phyloP scores from a whole-genome alignment of 2,888 invertebrate species.

The Rhagonycha lutea region DNA sequence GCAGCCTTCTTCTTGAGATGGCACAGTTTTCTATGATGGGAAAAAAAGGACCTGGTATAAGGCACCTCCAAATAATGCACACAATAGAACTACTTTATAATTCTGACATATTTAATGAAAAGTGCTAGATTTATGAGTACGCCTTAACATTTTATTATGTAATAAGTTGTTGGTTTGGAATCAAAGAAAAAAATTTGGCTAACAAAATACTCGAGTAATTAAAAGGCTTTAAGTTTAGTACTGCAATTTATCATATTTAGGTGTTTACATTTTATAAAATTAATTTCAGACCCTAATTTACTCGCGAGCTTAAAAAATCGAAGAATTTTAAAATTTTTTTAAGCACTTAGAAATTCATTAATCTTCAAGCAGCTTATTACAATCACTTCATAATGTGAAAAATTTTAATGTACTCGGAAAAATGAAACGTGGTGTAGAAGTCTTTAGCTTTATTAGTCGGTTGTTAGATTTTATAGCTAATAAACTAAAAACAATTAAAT shows the following conservation, averaged over 20 bases:
- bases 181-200: neutral
- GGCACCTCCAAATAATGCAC: constrained; percentile 26
- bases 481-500: no score
- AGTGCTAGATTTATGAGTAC: constrained; percentile 48
- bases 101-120: constrained; percentile 50
- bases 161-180: constrained; percentile 22
- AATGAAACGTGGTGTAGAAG: no score
- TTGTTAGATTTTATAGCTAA: no score
- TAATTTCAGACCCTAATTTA: neutral
- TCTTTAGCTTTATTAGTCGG: no score
- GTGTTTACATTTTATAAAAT: neutral
- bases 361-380: neutral
- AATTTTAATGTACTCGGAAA: neutral
- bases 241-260: neutral
- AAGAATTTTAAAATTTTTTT: neutral
- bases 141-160: constrained; percentile 31
- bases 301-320: neutral
- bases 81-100: constrained; percentile 49
- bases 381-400: neutral
- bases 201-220: neutral
- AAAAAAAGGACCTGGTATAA: constrained; percentile 9
- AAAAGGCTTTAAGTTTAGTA: neutral
- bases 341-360: neutral
- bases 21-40: constrained; percentile 13
- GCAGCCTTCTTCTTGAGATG: constrained; percentile 15